Evolutionary conservation across 2,797 vertebrate genomes (phyloP), one percentile per base, ranked within the genome.

Genomic region (Diceros bicornis): DNA sequence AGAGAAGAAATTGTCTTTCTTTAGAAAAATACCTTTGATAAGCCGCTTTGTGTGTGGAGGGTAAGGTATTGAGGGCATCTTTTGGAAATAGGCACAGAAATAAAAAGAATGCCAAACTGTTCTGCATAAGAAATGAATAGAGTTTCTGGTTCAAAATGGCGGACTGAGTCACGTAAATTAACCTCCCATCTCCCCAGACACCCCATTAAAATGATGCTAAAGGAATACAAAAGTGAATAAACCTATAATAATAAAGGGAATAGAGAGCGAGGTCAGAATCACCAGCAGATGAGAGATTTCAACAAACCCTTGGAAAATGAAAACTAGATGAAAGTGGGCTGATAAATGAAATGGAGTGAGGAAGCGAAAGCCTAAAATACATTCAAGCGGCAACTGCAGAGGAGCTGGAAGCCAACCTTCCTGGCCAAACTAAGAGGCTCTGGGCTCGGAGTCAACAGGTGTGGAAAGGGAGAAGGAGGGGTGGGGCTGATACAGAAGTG

Each of bases 121-220:
- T 91, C 44, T 92, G 41, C 32, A 4, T 61, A 61, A 93, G 69
- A 85, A 89, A 27, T 29, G 37, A 64, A 64, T 18, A 32, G 84
- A 83, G n/a, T 29, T 69, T 97, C 87, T 81, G 55, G 86, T 81
- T 84, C 59, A 72, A 93, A 89, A 92, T 82, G 55, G 78, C 57
- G 93, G 81, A 37, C 16, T 1, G n/a, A 68, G 90, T 55, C 79
- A 81, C 32, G 23, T 47, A 61, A 91, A 69, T 94, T 82, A 91
- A 68, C 75, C 59, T 87, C n/a, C 29, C 14, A 7, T 85, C 83
- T 88, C 86, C 78, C 72, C 32, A 3, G 61, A 68, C 72, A 44
- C 41, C 64, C 62, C 55, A 57, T 55, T 85, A 94, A 84, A 71
- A n/a, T 8, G 18, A 69, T 5, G 7, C 72, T 50, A 85, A 85